phyloP scores from a whole-genome alignment of 2,113 vertebrate species.

The Eptatretus burgeri region DNA sequence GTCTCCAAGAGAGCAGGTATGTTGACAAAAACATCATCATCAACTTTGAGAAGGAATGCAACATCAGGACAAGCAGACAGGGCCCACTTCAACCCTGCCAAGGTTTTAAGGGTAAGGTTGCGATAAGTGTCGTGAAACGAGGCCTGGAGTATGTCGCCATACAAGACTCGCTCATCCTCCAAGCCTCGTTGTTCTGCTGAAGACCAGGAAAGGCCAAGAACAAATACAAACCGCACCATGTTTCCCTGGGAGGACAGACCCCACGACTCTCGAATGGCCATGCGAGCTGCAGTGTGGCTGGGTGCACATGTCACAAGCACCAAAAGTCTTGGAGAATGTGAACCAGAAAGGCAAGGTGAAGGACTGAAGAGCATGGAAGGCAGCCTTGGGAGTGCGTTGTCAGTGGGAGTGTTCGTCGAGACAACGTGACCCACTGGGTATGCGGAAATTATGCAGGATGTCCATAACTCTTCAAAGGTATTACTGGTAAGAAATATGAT shows the following conservation, averaged over 20 bases:
- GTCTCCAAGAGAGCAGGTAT: slow-evolving; percentile 23
- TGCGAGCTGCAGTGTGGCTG: slow-evolving; percentile 21
- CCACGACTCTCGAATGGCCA: slow-evolving; percentile 40
- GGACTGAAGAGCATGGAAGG: too few relatives aligned
- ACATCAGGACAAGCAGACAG: slow-evolving; percentile 25
- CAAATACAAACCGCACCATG: slow-evolving; percentile 34
- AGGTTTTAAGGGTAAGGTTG: slow-evolving; percentile 50
- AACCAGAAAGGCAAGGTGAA: too few relatives aligned
- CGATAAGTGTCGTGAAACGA: slow-evolving; percentile 36
- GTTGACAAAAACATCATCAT: slow-evolving; percentile 58
- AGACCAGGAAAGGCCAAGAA: slow-evolving; percentile 22
- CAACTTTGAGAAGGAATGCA: slow-evolving; percentile 39
- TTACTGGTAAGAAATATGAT: too few relatives aligned
- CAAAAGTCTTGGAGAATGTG: slow-evolving; percentile 13
- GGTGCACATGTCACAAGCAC: slow-evolving; percentile 28
- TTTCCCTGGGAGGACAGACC: slow-evolving; percentile 20
- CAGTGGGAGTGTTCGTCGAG: too few relatives aligned
- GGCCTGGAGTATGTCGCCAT: slow-evolving; percentile 34
- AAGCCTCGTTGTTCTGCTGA: slow-evolving; percentile 18
- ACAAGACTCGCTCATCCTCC: slow-evolving; percentile 20
- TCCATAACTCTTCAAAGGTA: too few relatives aligned
- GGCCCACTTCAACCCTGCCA: slow-evolving; percentile 32
- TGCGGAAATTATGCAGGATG: too few relatives aligned
- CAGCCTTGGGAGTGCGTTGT: too few relatives aligned
- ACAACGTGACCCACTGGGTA: too few relatives aligned